These are phyloP conservation scores for Gymnodraco acuticeps DNA, from an alignment of 2,797 vertebrate species.

Conservation along the genomic window DNA sequence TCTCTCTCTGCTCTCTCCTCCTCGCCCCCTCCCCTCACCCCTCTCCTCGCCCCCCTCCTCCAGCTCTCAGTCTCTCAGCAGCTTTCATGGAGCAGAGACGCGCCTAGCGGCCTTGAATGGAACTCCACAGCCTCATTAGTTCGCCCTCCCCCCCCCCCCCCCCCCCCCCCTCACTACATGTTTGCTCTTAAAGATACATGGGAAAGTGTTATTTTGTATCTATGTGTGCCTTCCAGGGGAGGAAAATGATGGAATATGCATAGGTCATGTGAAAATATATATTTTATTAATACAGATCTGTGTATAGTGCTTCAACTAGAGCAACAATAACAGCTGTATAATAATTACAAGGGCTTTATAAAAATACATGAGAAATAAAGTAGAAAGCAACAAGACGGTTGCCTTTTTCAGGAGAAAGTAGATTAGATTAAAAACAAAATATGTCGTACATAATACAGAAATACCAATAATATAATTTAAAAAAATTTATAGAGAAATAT, in stretches of 20 bases:
- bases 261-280: background rate
- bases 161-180: constrained; percentile 22
- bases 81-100: constrained; percentile 93
- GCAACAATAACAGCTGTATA: background rate
- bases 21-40: constrained; percentile 48
- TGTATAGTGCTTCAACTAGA: background rate
- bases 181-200: constrained; percentile 78
- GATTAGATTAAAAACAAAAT: background rate
- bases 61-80: constrained; percentile 67
- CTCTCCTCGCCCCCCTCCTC: constrained; percentile 13
- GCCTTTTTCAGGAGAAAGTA: background rate
- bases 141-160: constrained; percentile 24
- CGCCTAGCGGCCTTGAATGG: constrained; percentile 87
- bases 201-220: background rate
- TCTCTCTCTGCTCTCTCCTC: constrained; percentile 84
- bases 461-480: background rate
- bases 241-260: background rate
- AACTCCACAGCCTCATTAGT: constrained; percentile 71
- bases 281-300: too few relatives aligned
- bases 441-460: background rate
- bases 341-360: background rate
- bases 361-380: background rate
- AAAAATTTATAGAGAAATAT: too few relatives aligned
- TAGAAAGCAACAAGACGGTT: background rate
- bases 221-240: background rate